Conservation (phyloP, 2,888 invertebrate species). For the Pyrochroa serraticornis region DNA sequence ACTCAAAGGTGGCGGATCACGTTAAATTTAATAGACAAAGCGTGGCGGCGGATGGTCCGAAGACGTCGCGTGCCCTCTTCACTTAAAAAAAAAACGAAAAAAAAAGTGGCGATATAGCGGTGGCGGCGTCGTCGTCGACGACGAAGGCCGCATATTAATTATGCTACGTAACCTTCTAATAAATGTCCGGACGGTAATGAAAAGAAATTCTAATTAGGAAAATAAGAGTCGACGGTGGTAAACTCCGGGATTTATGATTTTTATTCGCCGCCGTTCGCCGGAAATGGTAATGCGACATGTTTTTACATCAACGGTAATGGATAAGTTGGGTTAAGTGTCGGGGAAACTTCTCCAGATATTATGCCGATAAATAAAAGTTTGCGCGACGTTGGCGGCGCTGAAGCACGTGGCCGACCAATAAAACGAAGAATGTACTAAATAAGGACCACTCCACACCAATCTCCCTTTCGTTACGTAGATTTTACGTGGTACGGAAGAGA, state of each 20-base stretch:
- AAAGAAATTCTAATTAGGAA: slow-evolving; percentile 49
- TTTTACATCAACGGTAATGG: slow-evolving; percentile 46
- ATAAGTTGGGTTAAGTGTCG: slow-evolving; percentile 45
- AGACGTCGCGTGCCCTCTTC: slow-evolving; percentile 10
- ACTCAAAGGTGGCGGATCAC: neutral
- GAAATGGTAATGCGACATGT: slow-evolving; percentile 48
- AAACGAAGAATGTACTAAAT: no score
- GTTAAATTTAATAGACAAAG: neutral
- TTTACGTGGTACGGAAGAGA: no score
- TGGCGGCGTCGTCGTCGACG: neutral
- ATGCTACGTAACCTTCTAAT: slow-evolving; percentile 43
- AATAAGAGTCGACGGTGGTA: slow-evolving; percentile 42
- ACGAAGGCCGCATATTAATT: slow-evolving; percentile 40
- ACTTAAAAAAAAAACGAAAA: neutral
- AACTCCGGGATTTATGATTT: slow-evolving; percentile 45
- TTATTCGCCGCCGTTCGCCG: slow-evolving; percentile 40
- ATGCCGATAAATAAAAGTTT: slow-evolving; percentile 39
- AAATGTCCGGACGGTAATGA: slow-evolving; percentile 44
- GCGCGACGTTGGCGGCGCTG: no score
- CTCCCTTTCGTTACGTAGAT: no score
- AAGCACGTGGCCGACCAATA: no score
- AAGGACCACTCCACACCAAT: no score
- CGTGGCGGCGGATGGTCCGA: neutral
- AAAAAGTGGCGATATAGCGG: neutral
- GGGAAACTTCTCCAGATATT: slow-evolving; percentile 23